Conservation (phyloP, 2,797 vertebrate genomes). For the Sebastes itinus region DNA sequence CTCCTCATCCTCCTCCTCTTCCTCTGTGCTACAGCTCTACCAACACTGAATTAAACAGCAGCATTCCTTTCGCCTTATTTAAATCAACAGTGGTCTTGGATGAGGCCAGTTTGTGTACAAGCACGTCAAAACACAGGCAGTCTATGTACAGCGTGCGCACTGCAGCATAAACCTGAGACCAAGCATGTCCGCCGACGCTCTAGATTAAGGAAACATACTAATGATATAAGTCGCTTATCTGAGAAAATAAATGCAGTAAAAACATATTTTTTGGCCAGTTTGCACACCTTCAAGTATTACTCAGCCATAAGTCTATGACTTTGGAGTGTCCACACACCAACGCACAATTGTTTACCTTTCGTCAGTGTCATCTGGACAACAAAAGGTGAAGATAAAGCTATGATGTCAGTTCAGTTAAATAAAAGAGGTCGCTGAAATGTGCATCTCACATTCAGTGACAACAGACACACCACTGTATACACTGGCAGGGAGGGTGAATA, state of each 20-base stretch:
- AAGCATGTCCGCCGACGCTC: background rate
- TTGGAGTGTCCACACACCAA: background rate
- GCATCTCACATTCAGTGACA: background rate
- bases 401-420: conserved; percentile 1
- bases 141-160: conserved; percentile 28
- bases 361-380: background rate
- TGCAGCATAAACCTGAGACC: conserved; percentile 38
- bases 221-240: background rate
- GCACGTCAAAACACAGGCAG: conserved; percentile 53
- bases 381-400: background rate
- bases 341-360: background rate
- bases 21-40: conserved; percentile 4
- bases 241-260: conserved; percentile 3
- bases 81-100: conserved; percentile 65
- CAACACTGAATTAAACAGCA: conserved; percentile 54
- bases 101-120: conserved; percentile 56
- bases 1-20: background rate
- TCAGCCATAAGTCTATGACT: background rate
- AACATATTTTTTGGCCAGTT: background rate
- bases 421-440: conserved; percentile 5
- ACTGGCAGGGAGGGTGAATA: conserved; percentile 44
- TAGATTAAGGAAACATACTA: conserved; percentile 4
- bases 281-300: conserved; percentile 33
- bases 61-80: conserved; percentile 64
- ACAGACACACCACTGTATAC: conserved; percentile 11